Evolutionary conservation across 1,140 invertebrate genomes (phyloP), one percentile per base, ranked within the genome.

Genomic region (Calliphora vicina): DNA sequence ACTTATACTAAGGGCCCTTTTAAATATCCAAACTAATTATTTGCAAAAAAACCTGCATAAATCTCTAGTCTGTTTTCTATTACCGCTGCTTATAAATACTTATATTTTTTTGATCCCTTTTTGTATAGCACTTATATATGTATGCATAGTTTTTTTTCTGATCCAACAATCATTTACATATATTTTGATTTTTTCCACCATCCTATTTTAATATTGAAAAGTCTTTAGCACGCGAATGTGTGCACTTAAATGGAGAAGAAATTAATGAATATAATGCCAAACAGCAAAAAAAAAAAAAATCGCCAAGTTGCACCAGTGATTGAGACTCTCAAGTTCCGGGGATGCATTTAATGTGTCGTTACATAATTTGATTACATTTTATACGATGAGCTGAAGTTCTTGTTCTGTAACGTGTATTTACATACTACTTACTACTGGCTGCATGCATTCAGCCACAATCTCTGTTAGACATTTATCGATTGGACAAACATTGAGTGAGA

Each of bases 291-390:
- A 23, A 20, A 25, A 20, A 67, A 67, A 67, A 6, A 50, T 17
- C 45, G 12, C 45, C 12, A n/a, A n/a, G n/a, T n/a, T 50, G 45
- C 17, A 1, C 12, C 17, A 23, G 61, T 67, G 61, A 67, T 12
- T 50, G 45, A 67, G 61, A 23, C 61, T 67, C 9, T 67, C 20
- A 67, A 67, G n/a, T 67, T 67, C 61, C 25, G 9, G 20, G 5
- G 61, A 67, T 67, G 61, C n/a, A 67, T 67, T 67, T 67, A 67
- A 67, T 67, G 61, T 67, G 61, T 67, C 61, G 61, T 67, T 67
- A 67, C n/a, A 20, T 67, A 67, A 67, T 67, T 23, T 67, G 61
- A 67, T 67, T 67, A 20, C 61, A 23, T 67, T 67, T 67, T 23
- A 25, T 67, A 67, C n/a, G 50, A n/a, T 57, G 50, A 57, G n/a